A percentile compares a stretch with the other conserved stretches of the same genome.
Conservation (phyloP, 2,113 vertebrate genomes). For the Corapipo altera region DNA sequence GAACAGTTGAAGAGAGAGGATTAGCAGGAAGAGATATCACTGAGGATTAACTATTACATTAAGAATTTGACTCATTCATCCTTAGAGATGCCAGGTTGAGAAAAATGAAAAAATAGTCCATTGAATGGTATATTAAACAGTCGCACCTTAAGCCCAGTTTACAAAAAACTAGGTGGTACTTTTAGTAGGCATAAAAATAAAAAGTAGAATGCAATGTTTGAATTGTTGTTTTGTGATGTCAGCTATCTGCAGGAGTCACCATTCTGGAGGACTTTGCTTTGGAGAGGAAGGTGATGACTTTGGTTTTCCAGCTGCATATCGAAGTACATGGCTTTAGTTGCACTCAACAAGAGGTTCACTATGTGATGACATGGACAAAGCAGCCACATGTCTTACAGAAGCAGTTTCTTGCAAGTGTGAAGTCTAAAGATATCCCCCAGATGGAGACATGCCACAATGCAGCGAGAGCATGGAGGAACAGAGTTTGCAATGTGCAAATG, state of each 20-base stretch:
- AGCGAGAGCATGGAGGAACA: neutral
- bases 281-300: neutral
- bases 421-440: neutral
- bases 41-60: neutral
- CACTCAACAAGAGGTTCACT: neutral
- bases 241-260: neutral
- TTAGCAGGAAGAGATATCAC: neutral
- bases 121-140: neutral
- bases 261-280: neutral
- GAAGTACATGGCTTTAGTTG: neutral
- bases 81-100: neutral
- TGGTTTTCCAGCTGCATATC: neutral
- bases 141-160: neutral
- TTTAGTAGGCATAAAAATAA: neutral
- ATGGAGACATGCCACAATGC: neutral
- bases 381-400: neutral
- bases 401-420: neutral
- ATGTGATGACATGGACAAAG: neutral
- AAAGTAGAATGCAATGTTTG: neutral
- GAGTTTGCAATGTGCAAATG: neutral
- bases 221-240: neutral
- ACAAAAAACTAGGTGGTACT: neutral
- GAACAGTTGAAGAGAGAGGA: neutral
- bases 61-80: neutral
- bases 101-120: neutral